Base-by-base conservation (phyloP, 2,888 invertebrate species). In the Dicycla oo region DNA sequence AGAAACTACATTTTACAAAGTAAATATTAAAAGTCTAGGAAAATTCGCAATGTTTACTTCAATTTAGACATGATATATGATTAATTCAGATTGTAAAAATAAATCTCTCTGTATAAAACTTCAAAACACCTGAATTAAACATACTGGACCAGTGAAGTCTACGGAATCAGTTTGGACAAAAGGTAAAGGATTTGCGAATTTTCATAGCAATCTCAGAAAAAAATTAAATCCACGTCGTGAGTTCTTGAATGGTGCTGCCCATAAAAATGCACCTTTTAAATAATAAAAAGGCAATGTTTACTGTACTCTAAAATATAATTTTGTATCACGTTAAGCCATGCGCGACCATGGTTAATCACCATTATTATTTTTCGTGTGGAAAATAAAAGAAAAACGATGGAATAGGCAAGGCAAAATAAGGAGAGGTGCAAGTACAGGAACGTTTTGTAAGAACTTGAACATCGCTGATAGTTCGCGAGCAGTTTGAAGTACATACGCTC, bases 231-330 rank as follows among this genome's bases (percentile, higher is more conserved):
- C 95, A 95, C 94, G 86, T 91, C 93, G 95, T 94, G 95, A 96
- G 95, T 91, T 89, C 87, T 86, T 87, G 94, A 94, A 89, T 94
- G 95, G 95, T 95, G 95, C 96, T 96, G 95, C 96, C 96, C 96
- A 91, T 87, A 88, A 85, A 70, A 89, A 90, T 88, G 93, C 94
- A 94, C 93, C 94, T 87, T 89, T 82, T 76, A 80, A 86, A 85
- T 79, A 81, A 87, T 68, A 89, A 84, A 87, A 88, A 87, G 89
- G 87, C 87, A 89, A 88, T 85, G 75, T 88, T 88, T 85, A 89
- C 80, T 87, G 88, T 88, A 86, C 23, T 85, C 79, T 85, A 83
- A 84, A 84, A 86, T 86, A 87, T 85, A 87, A 87, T 86, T 86
- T 85, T 76, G 85, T 86, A 85, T 90, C 86, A 90, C 88, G 89